Percentiles rank a stretch among this genome's conserved stretches.
Evolutionary conservation across 2,888 invertebrate genomes (phyloP).

Genomic region (Hydropsyche betteni): DNA sequence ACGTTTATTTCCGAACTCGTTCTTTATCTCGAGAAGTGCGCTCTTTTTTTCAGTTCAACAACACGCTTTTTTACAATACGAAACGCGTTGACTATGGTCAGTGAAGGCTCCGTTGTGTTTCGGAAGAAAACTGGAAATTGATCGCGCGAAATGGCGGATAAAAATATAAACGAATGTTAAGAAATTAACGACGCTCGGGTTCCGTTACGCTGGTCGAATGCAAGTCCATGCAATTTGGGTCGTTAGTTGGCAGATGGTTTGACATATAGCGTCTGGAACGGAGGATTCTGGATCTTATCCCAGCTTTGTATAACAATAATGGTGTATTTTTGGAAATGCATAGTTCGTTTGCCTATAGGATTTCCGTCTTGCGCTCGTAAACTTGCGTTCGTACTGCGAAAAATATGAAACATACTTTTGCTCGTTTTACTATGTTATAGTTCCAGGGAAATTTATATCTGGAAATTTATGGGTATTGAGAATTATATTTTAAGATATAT

Average conservation of each 20-base stretch:
- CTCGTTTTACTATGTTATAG: no score
- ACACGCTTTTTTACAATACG: neutral
- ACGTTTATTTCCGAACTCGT: slow-evolving; percentile 25
- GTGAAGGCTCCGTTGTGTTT: neutral
- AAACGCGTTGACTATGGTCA: slow-evolving; percentile 34
- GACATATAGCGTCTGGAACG: slow-evolving; percentile 40
- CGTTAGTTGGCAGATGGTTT: slow-evolving; percentile 41
- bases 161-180: no score
- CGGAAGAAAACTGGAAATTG: neutral
- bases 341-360: slow-evolving; percentile 15
- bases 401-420: no score
- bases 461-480: no score
- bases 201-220: slow-evolving; percentile 15
- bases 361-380: slow-evolving; percentile 2
- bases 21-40: no score
- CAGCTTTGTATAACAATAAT: slow-evolving; percentile 39
- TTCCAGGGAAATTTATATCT: no score
- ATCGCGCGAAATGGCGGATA: no score
- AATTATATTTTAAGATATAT: no score
- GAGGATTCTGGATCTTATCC: slow-evolving; percentile 40
- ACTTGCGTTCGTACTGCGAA: no score
- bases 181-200: no score
- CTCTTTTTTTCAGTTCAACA: neutral
- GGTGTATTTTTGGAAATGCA: slow-evolving; percentile 31
- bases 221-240: slow-evolving; percentile 36